These are phyloP conservation scores for Lithobates sylvaticus DNA, from an alignment of 2,797 vertebrate species.

Conservation along the genomic window DNA sequence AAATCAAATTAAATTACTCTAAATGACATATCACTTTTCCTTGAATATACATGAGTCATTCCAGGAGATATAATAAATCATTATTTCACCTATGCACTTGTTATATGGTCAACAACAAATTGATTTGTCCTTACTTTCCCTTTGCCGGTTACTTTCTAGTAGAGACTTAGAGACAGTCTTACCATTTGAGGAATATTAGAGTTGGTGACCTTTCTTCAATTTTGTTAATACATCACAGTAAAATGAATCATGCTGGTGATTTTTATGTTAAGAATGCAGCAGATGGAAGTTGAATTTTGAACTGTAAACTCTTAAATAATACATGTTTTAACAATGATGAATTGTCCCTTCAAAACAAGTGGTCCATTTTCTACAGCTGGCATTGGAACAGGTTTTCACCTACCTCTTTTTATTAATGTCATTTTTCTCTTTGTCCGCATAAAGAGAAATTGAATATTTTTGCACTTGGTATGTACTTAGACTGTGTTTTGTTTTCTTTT, in stretches of 20 bases:
- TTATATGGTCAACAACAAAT: neutral
- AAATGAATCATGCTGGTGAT: conserved; percentile 43
- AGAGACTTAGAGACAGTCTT: conserved; percentile 1
- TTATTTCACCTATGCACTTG: neutral
- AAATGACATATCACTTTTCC: too few relatives aligned
- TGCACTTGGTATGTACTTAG: neutral
- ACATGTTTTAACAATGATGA: conserved; percentile 41
- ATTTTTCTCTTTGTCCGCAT: conserved; percentile 5
- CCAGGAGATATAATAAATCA: neutral
- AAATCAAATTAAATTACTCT: too few relatives aligned
- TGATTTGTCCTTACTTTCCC: conserved; percentile 17
- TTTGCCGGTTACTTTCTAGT: conserved; percentile 5
- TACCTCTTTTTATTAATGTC: conserved; percentile 25
- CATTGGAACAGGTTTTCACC: neutral
- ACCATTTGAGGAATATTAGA: conserved; percentile 14
- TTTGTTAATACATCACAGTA: conserved; percentile 21
- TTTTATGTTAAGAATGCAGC: conserved; percentile 47
- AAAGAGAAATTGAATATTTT: neutral
- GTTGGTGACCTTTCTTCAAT: conserved; percentile 31
- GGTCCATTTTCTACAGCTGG: conserved; percentile 42
- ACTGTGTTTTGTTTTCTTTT: too few relatives aligned
- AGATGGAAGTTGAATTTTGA: conserved; percentile 56
- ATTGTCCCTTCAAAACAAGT: conserved; percentile 48
- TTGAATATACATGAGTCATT: neutral
- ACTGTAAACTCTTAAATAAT: conserved; percentile 30